Percentiles rank a stretch among this genome's conserved stretches.
phyloP scores from a whole-genome alignment of 2,797 vertebrate species.

The Chanos chanos region DNA sequence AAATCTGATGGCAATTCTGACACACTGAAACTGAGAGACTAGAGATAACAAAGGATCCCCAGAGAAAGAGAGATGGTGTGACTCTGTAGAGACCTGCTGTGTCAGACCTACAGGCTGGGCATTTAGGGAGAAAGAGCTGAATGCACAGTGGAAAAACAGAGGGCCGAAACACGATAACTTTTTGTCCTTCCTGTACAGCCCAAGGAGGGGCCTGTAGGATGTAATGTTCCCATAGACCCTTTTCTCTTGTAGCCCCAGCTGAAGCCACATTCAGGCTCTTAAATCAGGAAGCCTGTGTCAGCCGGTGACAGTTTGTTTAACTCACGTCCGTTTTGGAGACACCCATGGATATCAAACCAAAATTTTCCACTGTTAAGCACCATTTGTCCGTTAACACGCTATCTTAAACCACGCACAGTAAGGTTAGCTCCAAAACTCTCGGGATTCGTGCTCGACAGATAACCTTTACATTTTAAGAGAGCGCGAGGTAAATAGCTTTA shows the following conservation, averaged over 20 bases:
- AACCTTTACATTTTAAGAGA: too few relatives aligned
- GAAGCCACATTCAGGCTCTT: slow-evolving; percentile 32
- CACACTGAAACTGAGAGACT: too few relatives aligned
- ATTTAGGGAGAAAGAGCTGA: not conserved
- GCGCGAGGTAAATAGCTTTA: too few relatives aligned
- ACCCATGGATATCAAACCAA: slow-evolving; percentile 35
- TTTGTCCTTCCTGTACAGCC: slow-evolving; percentile 39
- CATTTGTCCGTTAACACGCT: too few relatives aligned
- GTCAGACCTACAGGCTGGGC: slow-evolving; percentile 11
- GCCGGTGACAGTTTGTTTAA: slow-evolving; percentile 44
- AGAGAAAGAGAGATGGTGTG: not conserved
- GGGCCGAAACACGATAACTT: slow-evolving; percentile 35
- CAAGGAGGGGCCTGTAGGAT: slow-evolving; percentile 33
- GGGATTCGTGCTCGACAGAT: too few relatives aligned
- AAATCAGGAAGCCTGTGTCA: slow-evolving; percentile 50
- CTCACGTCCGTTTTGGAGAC: slow-evolving; percentile 38
- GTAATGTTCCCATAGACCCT: slow-evolving; percentile 36
- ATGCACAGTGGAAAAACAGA: slow-evolving; percentile 35
- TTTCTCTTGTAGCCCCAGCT: not conserved
- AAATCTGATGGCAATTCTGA: too few relatives aligned
- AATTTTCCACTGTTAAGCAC: slow-evolving; percentile 37
- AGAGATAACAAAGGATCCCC: too few relatives aligned
- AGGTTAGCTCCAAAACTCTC: too few relatives aligned
- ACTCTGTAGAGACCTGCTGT: not conserved
- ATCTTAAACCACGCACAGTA: too few relatives aligned